A percentile compares a stretch with the other conserved stretches of the same genome.
These are phyloP conservation scores for Psittacula derbiana DNA, from an alignment of 2,797 vertebrate genomes.

Conservation along the genomic window DNA sequence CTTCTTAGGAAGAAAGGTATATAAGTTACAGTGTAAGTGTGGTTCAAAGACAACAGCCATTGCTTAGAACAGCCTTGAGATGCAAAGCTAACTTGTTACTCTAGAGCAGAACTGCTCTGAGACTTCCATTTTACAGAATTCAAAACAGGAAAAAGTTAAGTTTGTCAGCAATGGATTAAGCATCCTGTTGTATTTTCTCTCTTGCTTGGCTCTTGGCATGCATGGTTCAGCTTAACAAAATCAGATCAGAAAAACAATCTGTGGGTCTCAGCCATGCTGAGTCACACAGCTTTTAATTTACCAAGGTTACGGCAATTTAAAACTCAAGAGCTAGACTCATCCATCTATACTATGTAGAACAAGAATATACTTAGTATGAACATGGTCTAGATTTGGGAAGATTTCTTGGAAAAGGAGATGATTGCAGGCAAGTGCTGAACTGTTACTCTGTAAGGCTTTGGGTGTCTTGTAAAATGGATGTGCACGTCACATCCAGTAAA, in stretches of 20 bases:
- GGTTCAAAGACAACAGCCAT: background rate
- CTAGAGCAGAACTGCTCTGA: background rate
- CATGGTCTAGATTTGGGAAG: background rate
- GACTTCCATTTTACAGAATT: background rate
- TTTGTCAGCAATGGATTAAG: background rate
- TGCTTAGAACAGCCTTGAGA: background rate
- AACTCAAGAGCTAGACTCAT: background rate
- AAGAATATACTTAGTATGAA: background rate
- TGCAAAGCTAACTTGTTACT: background rate
- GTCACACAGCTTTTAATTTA: background rate
- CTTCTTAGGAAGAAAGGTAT: background rate
- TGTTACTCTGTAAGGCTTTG: background rate
- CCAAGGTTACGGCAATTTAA: background rate
- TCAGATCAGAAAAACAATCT: background rate
- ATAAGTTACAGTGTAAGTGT: background rate
- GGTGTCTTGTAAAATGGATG: background rate
- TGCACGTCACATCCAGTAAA: background rate
- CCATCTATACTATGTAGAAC: background rate
- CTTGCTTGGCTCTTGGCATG: background rate
- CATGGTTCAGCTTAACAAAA: background rate
- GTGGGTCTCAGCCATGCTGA: background rate
- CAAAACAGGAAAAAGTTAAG: background rate
- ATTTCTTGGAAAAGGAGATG: background rate
- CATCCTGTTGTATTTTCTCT: background rate
- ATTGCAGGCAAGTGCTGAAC: background rate